Evolutionary conservation across 2,797 vertebrate species (phyloP).

Genomic region (Todus mexicanus): DNA sequence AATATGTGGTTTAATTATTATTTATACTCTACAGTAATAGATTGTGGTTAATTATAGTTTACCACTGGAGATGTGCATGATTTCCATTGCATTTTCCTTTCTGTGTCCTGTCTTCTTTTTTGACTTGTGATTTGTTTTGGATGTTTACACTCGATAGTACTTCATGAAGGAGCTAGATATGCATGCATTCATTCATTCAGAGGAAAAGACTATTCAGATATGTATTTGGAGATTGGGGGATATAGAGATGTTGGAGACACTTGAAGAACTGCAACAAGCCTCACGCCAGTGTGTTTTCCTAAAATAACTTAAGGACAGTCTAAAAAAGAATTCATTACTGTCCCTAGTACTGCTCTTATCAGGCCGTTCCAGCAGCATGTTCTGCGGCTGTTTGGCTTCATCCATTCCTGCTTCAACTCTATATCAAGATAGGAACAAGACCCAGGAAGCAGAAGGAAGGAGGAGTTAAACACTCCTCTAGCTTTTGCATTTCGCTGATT

Average conservation of each 20-base stretch:
- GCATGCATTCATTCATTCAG: background rate
- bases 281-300: background rate
- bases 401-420: background rate
- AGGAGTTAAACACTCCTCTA: background rate
- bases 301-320: background rate
- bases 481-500: background rate
- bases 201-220: background rate
- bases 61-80: background rate
- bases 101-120: background rate
- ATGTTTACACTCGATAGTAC: background rate
- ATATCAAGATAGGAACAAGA: background rate
- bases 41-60: constrained; percentile 43
- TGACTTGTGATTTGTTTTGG: background rate
- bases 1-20: constrained; percentile 70
- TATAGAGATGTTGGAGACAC: background rate
- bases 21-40: constrained; percentile 35
- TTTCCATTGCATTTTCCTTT: background rate
- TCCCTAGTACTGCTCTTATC: background rate
- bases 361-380: background rate
- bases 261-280: background rate
- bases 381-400: background rate
- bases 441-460: background rate
- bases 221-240: background rate
- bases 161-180: background rate
- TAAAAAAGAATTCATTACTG: background rate